phyloP scores from a whole-genome alignment of 2,797 vertebrate genomes.

The Amniataba percoides region DNA sequence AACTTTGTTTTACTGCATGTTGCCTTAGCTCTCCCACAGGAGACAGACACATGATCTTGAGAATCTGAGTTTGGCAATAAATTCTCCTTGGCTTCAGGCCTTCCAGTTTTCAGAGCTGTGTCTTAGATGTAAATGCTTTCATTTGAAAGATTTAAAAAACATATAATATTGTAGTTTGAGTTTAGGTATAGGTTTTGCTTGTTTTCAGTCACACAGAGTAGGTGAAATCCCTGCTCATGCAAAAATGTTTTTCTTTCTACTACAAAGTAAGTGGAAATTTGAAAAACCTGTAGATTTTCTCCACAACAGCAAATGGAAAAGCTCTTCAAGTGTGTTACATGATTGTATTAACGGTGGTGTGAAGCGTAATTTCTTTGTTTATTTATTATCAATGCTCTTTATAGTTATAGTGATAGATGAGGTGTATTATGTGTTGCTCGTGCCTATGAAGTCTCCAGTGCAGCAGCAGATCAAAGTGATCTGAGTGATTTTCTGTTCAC shows the following conservation, averaged over 20 bases:
- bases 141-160: conserved; percentile 4
- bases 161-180: neutral
- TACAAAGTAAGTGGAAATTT: neutral
- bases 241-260: conserved; percentile 9
- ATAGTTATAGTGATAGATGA: neutral
- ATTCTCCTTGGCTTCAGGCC: conserved; percentile 46
- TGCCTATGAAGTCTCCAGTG: conserved; percentile 20
- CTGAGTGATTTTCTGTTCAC: too few species aligned
- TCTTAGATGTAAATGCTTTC: conserved; percentile 22
- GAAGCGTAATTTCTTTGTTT: too few species aligned
- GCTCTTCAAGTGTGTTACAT: neutral
- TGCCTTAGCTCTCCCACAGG: conserved; percentile 47
- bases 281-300: conserved; percentile 5
- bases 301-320: conserved; percentile 5
- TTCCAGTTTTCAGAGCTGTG: conserved; percentile 19
- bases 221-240: neutral
- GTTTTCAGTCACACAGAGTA: neutral
- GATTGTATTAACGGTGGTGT: neutral
- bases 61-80: conserved; percentile 44
- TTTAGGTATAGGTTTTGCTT: neutral
- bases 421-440: conserved; percentile 38
- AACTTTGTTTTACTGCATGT: conserved; percentile 46
- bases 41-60: conserved; percentile 19
- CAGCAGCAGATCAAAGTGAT: conserved; percentile 33
- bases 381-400: conserved; percentile 16